These are phyloP conservation scores for Phrynocephalus guinanensis DNA, from an alignment of 2,797 vertebrate species.

Conservation along the genomic window DNA sequence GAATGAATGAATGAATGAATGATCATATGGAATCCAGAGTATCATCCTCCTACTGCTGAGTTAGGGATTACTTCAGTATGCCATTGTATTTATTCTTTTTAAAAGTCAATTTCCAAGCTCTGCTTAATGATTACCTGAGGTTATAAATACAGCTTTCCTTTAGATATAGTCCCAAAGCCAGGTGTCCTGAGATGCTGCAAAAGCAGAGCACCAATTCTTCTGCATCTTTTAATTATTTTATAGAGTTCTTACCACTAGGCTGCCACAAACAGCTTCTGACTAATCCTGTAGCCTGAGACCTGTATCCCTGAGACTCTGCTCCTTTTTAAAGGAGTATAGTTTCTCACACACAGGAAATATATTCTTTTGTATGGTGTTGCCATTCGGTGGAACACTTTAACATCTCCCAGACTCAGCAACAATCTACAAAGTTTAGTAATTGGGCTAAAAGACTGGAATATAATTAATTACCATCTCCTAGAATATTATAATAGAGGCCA, in stretches of 20 bases:
- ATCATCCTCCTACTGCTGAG: background rate
- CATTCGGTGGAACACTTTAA: background rate
- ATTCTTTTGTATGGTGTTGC: background rate
- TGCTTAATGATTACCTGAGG: conserved; percentile 4
- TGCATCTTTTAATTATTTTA: background rate
- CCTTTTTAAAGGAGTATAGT: background rate
- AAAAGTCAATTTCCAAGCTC: background rate
- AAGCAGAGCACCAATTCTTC: background rate
- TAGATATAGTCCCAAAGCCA: background rate
- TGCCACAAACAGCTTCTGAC: background rate
- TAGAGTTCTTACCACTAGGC: background rate
- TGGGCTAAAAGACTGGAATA: background rate
- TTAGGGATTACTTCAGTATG: background rate
- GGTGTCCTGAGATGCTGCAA: background rate
- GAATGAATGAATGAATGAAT: background rate
- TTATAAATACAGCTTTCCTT: background rate
- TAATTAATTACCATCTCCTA: conserved; percentile 40
- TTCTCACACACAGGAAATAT: background rate
- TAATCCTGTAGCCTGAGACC: background rate
- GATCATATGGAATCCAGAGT: background rate
- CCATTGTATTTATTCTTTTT: background rate
- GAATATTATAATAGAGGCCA: conserved; percentile 60
- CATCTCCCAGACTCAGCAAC: background rate
- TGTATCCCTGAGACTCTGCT: background rate
- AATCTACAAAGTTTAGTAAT: too few relatives aligned